A percentile compares a stretch with the other conserved stretches of the same genome.
These are phyloP conservation scores for Glaucomys volans DNA, from an alignment of 2,113 vertebrate genomes.

Conservation along the genomic window DNA sequence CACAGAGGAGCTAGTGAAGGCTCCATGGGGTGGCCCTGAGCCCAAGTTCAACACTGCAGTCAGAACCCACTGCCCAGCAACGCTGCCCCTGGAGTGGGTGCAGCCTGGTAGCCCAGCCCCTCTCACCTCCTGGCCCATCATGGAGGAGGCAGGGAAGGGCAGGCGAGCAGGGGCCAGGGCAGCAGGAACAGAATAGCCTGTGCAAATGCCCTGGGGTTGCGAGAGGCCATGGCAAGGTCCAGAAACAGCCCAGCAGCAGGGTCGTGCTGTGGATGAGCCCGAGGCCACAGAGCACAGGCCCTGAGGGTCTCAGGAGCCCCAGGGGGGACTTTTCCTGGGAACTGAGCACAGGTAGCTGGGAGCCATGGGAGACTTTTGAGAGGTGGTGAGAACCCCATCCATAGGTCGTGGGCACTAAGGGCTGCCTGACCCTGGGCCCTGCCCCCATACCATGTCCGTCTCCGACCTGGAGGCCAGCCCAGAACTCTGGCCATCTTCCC, in stretches of 20 bases:
- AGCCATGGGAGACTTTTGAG: not conserved
- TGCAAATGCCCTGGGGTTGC: not conserved
- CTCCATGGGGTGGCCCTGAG: no score
- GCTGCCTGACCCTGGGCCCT: rapidly evolving
- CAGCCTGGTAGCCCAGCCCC: not conserved
- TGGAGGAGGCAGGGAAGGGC: not conserved
- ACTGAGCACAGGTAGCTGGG: not conserved
- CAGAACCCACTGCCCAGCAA: rapidly evolving
- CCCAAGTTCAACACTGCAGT: no score
- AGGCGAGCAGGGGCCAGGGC: not conserved
- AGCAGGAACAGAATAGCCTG: not conserved
- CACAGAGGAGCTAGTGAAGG: no score
- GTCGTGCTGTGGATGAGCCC: not conserved
- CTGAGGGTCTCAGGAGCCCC: not conserved
- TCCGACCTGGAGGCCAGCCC: not conserved
- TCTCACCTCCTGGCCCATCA: not conserved
- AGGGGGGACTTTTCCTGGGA: no score
- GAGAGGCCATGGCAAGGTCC: not conserved
- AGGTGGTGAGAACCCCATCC: not conserved
- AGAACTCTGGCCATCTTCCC: not conserved
- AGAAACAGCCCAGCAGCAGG: no score
- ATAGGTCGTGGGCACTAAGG: not conserved
- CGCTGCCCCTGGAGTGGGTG: not conserved
- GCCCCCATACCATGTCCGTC: rapidly evolving
- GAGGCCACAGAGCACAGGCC: not conserved